Percentiles rank a stretch among this genome's conserved stretches.
phyloP scores from a whole-genome alignment of 2,797 vertebrate species.

The Allenopithecus nigroviridis region DNA sequence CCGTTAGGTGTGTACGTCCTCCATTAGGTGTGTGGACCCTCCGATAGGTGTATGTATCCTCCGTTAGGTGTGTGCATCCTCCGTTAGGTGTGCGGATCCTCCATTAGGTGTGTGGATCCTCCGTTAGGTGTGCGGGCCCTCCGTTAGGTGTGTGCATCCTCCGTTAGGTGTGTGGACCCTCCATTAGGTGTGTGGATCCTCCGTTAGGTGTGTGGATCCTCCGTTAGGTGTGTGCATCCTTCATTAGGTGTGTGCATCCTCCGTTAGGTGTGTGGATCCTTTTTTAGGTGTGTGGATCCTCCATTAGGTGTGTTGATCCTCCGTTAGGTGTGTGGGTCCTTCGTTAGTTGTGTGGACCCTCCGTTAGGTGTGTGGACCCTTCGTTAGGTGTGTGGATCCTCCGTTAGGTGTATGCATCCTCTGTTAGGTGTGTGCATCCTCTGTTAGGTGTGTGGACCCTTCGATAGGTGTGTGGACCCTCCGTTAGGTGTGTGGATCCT shows the following conservation, averaged over 20 bases:
- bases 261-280: no score
- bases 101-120: no score
- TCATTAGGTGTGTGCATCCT: rapidly evolving
- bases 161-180: no score
- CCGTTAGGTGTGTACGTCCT: no score
- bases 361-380: rapidly evolving
- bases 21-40: no score
- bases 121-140: rapidly evolving
- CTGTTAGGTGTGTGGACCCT: rapidly evolving
- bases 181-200: rapidly evolving
- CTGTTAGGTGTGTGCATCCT: rapidly evolving
- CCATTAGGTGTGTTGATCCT: rapidly evolving
- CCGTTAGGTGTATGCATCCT: rapidly evolving
- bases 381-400: rapidly evolving
- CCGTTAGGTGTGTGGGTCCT: rapidly evolving
- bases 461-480: no score
- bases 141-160: no score
- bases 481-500: rapidly evolving
- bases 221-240: rapidly evolving
- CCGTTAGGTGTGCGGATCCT: rapidly evolving
- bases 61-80: rapidly evolving
- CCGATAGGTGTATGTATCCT: rapidly evolving
- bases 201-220: no score
- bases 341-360: rapidly evolving
- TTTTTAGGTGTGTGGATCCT: rapidly evolving